phyloP scores from a whole-genome alignment of 2,888 invertebrate species.

The Cantharis lateralis region DNA sequence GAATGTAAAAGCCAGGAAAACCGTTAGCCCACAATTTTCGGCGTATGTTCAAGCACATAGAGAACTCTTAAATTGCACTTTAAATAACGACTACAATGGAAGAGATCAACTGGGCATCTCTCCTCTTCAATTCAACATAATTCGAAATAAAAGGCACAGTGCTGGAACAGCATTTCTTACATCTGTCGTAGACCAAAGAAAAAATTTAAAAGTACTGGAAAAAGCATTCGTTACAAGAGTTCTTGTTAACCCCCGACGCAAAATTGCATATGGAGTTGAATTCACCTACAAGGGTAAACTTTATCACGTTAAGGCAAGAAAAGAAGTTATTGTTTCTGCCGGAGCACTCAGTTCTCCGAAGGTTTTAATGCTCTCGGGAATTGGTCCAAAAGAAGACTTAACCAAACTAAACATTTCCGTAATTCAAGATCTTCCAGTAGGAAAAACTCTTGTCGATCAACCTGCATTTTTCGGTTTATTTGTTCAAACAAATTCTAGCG shows the following conservation, averaged over 20 bases:
- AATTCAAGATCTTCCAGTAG: background rate
- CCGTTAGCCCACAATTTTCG: conserved; percentile 56
- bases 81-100: background rate
- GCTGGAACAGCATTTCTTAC: conserved; percentile 58
- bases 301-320: background rate
- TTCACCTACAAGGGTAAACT: conserved; percentile 41
- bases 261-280: conserved; percentile 57
- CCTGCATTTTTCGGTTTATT: background rate
- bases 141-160: background rate
- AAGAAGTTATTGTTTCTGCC: background rate
- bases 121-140: background rate
- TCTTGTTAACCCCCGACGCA: conserved; percentile 55
- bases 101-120: background rate
- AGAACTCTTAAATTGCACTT: conserved; percentile 51
- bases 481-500: background rate
- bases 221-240: conserved; percentile 63
- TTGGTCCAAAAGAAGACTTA: background rate
- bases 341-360: background rate
- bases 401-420: background rate
- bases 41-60: conserved; percentile 51
- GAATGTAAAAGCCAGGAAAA: conserved; percentile 62
- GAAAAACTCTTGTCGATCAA: background rate
- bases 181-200: conserved; percentile 57
- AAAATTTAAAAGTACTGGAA: conserved; percentile 63
- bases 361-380: background rate